These are phyloP conservation scores for Geophilus truncorum DNA, from an alignment of 2,888 invertebrate genomes.

Conservation along the genomic window DNA sequence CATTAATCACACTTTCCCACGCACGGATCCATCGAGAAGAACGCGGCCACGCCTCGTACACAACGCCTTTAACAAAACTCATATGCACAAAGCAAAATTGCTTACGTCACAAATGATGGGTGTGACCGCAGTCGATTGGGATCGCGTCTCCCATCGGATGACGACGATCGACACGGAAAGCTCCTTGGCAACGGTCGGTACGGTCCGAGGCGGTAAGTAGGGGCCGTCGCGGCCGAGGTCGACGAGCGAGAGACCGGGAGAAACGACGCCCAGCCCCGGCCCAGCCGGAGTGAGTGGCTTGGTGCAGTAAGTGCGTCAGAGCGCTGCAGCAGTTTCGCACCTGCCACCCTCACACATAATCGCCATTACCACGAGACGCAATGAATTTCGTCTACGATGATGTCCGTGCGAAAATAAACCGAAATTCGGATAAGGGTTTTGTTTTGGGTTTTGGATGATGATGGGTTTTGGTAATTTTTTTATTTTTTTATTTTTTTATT, in stretches of 20 bases:
- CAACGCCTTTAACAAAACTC: conserved; percentile 1
- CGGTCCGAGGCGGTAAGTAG: background rate
- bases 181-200: conserved; percentile 6
- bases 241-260: background rate
- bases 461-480: too few species aligned
- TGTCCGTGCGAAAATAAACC: background rate
- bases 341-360: conserved; percentile 25
- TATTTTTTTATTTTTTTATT: too few species aligned
- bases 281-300: too few species aligned
- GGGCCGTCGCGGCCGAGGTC: background rate
- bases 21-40: background rate
- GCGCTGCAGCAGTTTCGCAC: conserved; percentile 27
- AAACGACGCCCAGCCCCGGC: background rate
- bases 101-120: conserved; percentile 27
- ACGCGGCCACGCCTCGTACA: background rate
- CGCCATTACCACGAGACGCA: background rate
- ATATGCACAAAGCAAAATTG: conserved; percentile 3
- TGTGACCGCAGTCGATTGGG: conserved; percentile 25
- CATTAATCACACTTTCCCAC: background rate
- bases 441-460: too few species aligned
- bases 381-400: background rate
- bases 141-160: conserved; percentile 9
- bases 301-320: conserved; percentile 25
- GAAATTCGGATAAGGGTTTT: too few species aligned
- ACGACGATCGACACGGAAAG: background rate